These are phyloP conservation scores for Chesias legatella DNA, from an alignment of 2,888 invertebrate species.

Conservation along the genomic window DNA sequence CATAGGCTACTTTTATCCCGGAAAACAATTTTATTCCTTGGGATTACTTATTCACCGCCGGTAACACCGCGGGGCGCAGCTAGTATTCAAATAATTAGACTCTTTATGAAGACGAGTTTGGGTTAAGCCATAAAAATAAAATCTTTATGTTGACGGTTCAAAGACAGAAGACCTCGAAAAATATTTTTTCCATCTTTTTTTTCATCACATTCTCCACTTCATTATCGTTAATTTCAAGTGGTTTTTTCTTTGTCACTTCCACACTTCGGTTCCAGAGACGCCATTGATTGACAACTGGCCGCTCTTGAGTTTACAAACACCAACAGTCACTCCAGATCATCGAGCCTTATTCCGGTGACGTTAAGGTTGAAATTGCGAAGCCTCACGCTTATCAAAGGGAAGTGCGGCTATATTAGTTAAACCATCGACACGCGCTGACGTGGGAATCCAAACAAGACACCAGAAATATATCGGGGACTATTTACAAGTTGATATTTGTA, in stretches of 20 bases:
- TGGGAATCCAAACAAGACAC: slow-evolving; percentile 70
- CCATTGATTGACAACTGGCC: slow-evolving; percentile 58
- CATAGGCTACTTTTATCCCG: too few relatives aligned
- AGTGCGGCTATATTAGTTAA: slow-evolving; percentile 37
- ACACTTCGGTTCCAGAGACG: slow-evolving; percentile 40
- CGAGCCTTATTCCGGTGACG: slow-evolving; percentile 11
- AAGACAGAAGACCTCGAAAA: too few relatives aligned
- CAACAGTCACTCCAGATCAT: slow-evolving; percentile 14
- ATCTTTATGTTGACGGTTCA: too few relatives aligned
- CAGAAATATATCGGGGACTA: slow-evolving; percentile 45
- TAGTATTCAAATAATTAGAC: too few relatives aligned
- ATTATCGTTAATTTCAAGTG: slow-evolving; percentile 22
- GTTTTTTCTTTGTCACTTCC: slow-evolving; percentile 38
- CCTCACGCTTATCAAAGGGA: slow-evolving; percentile 21
- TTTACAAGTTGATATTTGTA: slow-evolving; percentile 40
- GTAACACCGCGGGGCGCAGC: too few relatives aligned
- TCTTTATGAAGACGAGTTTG: too few relatives aligned
- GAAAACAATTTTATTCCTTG: too few relatives aligned
- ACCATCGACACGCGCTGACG: slow-evolving; percentile 63
- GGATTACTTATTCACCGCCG: too few relatives aligned
- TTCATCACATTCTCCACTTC: neutral
- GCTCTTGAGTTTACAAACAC: slow-evolving; percentile 31
- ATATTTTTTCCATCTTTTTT: slow-evolving; percentile 7
- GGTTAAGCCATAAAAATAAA: too few relatives aligned
- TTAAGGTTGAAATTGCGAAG: slow-evolving; percentile 36